Percentiles rank a stretch among this genome's conserved stretches.
Evolutionary conservation across 2,888 invertebrate species (phyloP).

Genomic region (Lordiphosa andalusiaca): DNA sequence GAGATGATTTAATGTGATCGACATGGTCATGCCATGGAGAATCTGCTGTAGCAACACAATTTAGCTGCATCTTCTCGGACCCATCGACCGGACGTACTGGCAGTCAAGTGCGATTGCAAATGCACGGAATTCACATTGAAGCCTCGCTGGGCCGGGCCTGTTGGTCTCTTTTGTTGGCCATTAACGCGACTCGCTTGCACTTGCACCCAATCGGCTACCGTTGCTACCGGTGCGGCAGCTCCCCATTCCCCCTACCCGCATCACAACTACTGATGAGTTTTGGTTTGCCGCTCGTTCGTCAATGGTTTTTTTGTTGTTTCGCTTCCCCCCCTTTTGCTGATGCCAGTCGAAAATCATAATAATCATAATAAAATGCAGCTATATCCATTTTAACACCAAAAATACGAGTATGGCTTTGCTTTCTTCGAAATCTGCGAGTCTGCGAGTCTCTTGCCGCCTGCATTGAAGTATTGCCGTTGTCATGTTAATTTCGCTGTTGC

Average conservation of each 20-base stretch:
- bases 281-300: slow-evolving; percentile 58
- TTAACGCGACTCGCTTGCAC: slow-evolving; percentile 50
- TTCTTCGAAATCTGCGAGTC: slow-evolving; percentile 13
- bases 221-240: slow-evolving; percentile 48
- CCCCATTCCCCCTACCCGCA: slow-evolving; percentile 24
- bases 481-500: slow-evolving; percentile 60
- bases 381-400: slow-evolving; percentile 75
- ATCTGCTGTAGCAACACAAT: slow-evolving; percentile 14
- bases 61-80: slow-evolving; percentile 18
- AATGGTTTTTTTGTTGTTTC: slow-evolving; percentile 68
- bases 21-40: background rate
- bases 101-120: slow-evolving; percentile 74
- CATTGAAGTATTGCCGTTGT: slow-evolving; percentile 66
- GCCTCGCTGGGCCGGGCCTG: slow-evolving; percentile 15
- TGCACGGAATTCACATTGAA: slow-evolving; percentile 73
- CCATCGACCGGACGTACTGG: slow-evolving; percentile 62
- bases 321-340: slow-evolving; percentile 10
- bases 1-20: too few relatives aligned
- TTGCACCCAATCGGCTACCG: slow-evolving; percentile 63
- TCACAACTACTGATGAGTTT: slow-evolving; percentile 57
- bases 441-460: slow-evolving; percentile 9
- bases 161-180: slow-evolving; percentile 40
- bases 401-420: slow-evolving; percentile 46
- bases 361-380: slow-evolving; percentile 76
- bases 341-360: slow-evolving; percentile 69